Evolutionary conservation across 2,797 vertebrate genomes (phyloP).

Genomic region (Sebastes iracundus): DNA sequence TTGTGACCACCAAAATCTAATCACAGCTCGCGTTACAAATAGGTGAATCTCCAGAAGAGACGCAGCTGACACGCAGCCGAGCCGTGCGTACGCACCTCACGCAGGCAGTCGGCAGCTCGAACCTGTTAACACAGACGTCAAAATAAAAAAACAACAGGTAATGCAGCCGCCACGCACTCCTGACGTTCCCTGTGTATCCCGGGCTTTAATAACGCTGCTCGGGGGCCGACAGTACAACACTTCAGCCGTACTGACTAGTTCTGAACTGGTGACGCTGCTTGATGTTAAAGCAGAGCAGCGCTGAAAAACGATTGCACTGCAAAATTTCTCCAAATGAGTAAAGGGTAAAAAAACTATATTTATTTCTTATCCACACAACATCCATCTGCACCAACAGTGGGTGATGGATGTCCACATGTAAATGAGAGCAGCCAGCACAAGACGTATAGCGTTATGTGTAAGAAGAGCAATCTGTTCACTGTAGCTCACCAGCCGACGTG

Average conservation of each 20-base stretch:
- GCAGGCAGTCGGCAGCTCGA: fast-evolving
- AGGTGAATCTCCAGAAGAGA: too few species aligned
- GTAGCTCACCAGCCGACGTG: slow-evolving; percentile 5
- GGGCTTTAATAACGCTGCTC: neutral
- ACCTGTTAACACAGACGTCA: too few species aligned
- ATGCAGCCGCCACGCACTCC: too few species aligned
- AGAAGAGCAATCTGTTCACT: slow-evolving; percentile 49
- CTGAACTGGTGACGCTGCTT: neutral
- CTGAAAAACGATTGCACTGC: slow-evolving; percentile 9
- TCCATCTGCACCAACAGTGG: slow-evolving; percentile 36
- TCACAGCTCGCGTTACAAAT: too few species aligned
- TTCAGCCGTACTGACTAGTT: neutral
- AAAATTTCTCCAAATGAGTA: slow-evolving; percentile 18
- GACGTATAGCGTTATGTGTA: slow-evolving; percentile 20
- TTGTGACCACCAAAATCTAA: too few species aligned
- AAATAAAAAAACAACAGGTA: too few species aligned
- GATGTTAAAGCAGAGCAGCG: neutral
- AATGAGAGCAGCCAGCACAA: slow-evolving; percentile 43
- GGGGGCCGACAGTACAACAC: neutral
- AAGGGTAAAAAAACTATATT: slow-evolving; percentile 6
- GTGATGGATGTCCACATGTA: slow-evolving; percentile 58
- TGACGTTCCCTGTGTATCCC: too few species aligned
- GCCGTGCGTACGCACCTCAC: fast-evolving
- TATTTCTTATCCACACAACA: slow-evolving; percentile 17
- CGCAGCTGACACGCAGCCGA: too few species aligned